Percentiles rank a stretch among this genome's conserved stretches.
These are phyloP conservation scores for Petrolisthes manimaculis DNA, from an alignment of 2,888 invertebrate genomes.

Conservation along the genomic window DNA sequence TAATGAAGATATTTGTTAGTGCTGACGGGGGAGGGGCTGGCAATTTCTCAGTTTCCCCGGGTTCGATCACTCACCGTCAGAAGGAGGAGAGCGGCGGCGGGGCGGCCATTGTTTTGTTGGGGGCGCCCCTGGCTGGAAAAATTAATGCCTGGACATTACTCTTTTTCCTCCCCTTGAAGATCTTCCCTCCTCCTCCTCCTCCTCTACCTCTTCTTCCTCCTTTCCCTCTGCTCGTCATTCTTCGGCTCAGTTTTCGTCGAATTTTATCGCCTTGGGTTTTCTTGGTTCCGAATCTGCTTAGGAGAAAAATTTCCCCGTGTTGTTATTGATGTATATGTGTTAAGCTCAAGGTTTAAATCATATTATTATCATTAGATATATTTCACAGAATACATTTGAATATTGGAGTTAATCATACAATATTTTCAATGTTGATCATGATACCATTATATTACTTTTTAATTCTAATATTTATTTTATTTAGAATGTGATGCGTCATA, in stretches of 20 bases:
- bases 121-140: constrained; percentile 24
- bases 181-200: constrained; percentile 1
- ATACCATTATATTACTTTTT: background rate
- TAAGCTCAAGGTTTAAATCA: too few relatives aligned
- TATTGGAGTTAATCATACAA: background rate
- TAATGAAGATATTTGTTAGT: constrained; percentile 62
- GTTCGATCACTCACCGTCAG: constrained; percentile 50
- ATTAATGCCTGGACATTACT: constrained; percentile 48
- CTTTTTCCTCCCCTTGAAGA: constrained; percentile 33
- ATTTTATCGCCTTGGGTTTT: background rate
- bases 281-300: too few relatives aligned
- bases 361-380: too few relatives aligned
- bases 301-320: too few relatives aligned
- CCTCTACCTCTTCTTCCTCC: background rate
- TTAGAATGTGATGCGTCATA: background rate
- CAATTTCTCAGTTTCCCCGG: constrained; percentile 54
- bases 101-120: constrained; percentile 45
- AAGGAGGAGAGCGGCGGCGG: constrained; percentile 14
- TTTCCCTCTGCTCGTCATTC: background rate
- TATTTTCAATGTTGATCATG: background rate
- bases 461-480: background rate
- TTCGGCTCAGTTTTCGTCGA: background rate
- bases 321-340: too few relatives aligned
- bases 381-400: too few relatives aligned
- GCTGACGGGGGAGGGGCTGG: constrained; percentile 52